phyloP scores from a whole-genome alignment of 2,113 vertebrate species.

The Pseudopipra pipra region DNA sequence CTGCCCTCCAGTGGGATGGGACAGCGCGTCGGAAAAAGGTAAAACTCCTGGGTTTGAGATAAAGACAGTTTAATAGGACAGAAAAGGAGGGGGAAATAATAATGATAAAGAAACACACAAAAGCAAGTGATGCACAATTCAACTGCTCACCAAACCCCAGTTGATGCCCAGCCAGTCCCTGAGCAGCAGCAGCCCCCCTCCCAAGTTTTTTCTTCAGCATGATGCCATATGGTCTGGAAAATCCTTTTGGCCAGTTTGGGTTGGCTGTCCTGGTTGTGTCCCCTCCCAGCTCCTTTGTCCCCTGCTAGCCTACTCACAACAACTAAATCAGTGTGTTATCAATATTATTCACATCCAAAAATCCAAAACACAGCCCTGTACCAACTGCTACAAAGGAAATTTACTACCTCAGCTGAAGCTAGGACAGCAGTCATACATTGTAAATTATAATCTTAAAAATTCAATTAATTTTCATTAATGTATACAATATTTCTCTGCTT shows the following conservation, averaged over 20 bases:
- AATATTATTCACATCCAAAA: background rate
- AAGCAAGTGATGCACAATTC: background rate
- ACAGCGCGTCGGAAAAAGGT: background rate
- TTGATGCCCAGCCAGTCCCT: background rate
- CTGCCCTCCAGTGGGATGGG: background rate
- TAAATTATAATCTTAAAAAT: background rate
- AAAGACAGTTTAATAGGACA: background rate
- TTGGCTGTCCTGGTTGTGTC: background rate
- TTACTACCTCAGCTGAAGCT: background rate
- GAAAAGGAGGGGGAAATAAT: background rate
- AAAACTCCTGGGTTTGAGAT: background rate
- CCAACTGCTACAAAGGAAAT: background rate
- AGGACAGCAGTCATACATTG: background rate
- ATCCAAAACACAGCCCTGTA: background rate
- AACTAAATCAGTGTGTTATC: background rate
- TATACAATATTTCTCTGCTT: background rate
- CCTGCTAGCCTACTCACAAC: background rate
- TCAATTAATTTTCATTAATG: background rate
- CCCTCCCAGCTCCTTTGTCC: background rate
- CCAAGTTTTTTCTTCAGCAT: background rate
- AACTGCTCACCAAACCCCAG: background rate
- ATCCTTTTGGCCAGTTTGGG: background rate
- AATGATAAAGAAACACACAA: background rate
- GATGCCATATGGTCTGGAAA: background rate
- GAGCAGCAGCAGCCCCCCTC: background rate